Base-by-base conservation (phyloP, 2,888 invertebrate genomes). In the Xanthorhoe designata region DNA sequence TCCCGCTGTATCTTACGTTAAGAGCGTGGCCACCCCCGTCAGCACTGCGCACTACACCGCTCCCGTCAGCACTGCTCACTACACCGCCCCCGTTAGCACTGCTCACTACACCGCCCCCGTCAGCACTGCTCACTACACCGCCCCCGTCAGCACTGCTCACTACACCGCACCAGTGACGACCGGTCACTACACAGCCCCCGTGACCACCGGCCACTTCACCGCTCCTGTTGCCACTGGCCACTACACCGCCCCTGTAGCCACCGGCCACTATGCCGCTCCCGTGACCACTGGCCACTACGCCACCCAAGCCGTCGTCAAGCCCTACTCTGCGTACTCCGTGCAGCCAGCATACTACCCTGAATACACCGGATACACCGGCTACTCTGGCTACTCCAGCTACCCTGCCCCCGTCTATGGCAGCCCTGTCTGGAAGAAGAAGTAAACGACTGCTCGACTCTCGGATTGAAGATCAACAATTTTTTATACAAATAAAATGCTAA, bases 341-440 rank as follows among this genome's bases (percentile, higher is more conserved):
- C 32, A 32, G 32, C 32, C 58, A 7, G 56, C 61, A 9, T 68
- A 63, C 59, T 66, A 67, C 70, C 64, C 66, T 53, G 66, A 59
- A 13, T 66, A 68, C 66, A 57, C 64, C 5, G 63, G 61, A n/a
- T 68, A 68, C 62, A 53, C 66, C 29, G 65, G 60, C 6, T 57
- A 24, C 53, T 55, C 68, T 35, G 64, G 17, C 17, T 66, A 66
- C 59, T 18, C 68, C 45, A 62, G 17, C 17, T 66, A 66, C 59
- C 29, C 66, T 8, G 29, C 61, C 18, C 35, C 63, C 51, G 13
- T 49, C 54, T 67, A 52, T 63, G 45, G 57, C 47, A 64, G 42
- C 64, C 60, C 64, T 53, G n/a, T 63, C 42, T 60, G 58, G 52
- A 72, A 72, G 60, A 70, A 72, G 62, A 64, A 68, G 64, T 68